phyloP scores from a whole-genome alignment of 92 coral and sea anemone species.

The Phenganax stokvisi region DNA sequence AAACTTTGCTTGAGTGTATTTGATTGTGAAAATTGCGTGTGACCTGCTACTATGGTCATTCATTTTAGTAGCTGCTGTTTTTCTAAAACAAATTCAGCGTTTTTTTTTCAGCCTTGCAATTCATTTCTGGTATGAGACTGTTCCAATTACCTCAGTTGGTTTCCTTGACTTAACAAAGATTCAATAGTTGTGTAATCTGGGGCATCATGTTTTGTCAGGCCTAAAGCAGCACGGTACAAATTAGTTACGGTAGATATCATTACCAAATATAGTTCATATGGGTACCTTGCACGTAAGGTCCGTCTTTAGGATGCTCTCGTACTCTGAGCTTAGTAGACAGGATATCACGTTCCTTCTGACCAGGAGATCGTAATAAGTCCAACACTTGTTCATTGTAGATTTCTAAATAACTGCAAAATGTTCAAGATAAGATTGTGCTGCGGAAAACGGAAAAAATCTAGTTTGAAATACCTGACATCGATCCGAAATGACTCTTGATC shows the following conservation, averaged over 20 bases:
- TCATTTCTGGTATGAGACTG: background rate
- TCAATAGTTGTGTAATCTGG: conserved; percentile 88
- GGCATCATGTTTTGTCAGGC: conserved; percentile 88
- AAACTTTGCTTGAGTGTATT: conserved; percentile 91
- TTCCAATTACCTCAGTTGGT: conserved; percentile 63
- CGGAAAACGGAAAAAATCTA: background rate
- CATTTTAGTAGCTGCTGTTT: conserved; percentile 92
- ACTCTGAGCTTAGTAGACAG: conserved; percentile 81
- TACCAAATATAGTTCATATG: background rate
- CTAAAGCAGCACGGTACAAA: conserved; percentile 35
- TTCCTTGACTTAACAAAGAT: conserved; percentile 90
- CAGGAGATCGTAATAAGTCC: conserved; percentile 71
- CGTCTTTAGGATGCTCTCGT: conserved; percentile 94
- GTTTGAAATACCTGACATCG: conserved; percentile 71
- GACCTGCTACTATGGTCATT: conserved; percentile 89
- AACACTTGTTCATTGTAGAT: conserved; percentile 94
- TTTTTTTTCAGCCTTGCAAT: background rate
- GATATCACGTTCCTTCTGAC: conserved; percentile 50
- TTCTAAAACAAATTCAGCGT: conserved; percentile 44
- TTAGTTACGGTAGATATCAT: background rate
- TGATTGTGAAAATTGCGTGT: conserved; percentile 90
- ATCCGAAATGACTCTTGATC: conserved; percentile 75
- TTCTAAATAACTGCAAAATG: conserved; percentile 66
- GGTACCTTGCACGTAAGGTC: conserved; percentile 90
- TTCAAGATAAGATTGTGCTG: background rate